A percentile compares a stretch with the other conserved stretches of the same genome.
phyloP scores from a whole-genome alignment of 2,113 vertebrate genomes.

The Gopherus evgoodei region DNA sequence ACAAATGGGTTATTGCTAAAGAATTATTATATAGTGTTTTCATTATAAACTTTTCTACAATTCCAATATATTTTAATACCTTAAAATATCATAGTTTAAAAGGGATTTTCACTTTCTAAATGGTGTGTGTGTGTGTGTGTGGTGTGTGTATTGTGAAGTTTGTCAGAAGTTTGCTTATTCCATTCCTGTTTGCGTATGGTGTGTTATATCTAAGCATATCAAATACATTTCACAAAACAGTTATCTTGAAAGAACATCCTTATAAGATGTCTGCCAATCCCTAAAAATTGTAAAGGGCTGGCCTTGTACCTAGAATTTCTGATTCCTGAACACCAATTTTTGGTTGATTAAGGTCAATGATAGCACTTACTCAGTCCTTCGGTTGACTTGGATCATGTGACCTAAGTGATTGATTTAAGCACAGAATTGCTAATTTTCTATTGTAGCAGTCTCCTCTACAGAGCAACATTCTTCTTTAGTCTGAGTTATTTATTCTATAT shows the following conservation, averaged over 20 bases:
- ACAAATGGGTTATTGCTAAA: slow-evolving; percentile 12
- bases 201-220: not conserved
- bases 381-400: slow-evolving; percentile 77
- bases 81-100: not conserved
- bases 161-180: slow-evolving; percentile 1
- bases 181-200: not conserved
- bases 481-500: slow-evolving; percentile 45
- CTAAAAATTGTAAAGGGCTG: slow-evolving; percentile 1
- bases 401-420: slow-evolving; percentile 76
- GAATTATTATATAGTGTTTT: not conserved
- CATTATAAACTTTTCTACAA: not conserved
- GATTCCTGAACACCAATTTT: slow-evolving; percentile 62
- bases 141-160: not conserved
- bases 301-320: slow-evolving; percentile 56
- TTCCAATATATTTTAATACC: not conserved
- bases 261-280: not conserved
- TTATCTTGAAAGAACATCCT: accelerated
- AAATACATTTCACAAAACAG: not conserved
- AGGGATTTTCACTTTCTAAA: not conserved
- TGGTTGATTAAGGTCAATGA: slow-evolving; percentile 77
- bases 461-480: slow-evolving; percentile 33
- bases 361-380: slow-evolving; percentile 74
- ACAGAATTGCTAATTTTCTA: slow-evolving; percentile 72
- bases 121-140: not conserved
- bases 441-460: slow-evolving; percentile 38